phyloP scores from a whole-genome alignment of 35 echinoderm and acorn worm genomes.

The Lytechinus pictus region DNA sequence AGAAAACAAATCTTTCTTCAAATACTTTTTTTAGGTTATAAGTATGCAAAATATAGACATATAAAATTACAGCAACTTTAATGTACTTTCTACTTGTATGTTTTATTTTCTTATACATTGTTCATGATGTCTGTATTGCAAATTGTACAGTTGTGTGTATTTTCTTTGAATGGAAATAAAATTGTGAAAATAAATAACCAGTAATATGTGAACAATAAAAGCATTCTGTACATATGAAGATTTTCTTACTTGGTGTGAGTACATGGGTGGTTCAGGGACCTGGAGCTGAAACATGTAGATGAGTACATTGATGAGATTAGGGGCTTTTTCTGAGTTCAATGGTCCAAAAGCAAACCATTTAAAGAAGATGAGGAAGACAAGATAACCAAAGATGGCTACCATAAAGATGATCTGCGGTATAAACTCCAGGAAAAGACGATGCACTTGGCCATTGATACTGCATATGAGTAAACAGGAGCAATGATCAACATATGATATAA shows the following conservation, averaged over 20 bases:
- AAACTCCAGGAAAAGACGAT: conserved; percentile 70
- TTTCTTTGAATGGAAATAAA: no score
- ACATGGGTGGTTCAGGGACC: conserved; percentile 57
- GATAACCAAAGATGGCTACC: conserved; percentile 85
- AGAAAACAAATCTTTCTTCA: no score
- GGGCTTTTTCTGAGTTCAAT: conserved; percentile 55
- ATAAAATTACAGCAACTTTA: no score
- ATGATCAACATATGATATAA: neutral
- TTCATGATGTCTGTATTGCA: no score
- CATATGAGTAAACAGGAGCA: neutral
- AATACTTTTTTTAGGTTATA: no score
- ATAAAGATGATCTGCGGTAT: conserved; percentile 93
- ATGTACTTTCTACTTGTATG: no score
- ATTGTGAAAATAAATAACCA: no score
- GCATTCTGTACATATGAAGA: no score
- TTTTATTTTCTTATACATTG: no score
- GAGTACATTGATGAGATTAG: conserved; percentile 85
- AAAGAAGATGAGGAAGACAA: conserved; percentile 86
- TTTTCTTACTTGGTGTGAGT: conserved; percentile 61
- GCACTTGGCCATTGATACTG: conserved; percentile 15
- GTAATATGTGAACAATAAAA: no score
- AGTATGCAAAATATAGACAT: no score
- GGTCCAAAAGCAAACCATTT: conserved; percentile 83
- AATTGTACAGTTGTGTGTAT: no score
- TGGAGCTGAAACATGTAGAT: conserved; percentile 90